These are phyloP conservation scores for Glaucomys volans DNA, from an alignment of 2,113 vertebrate genomes.

Conservation along the genomic window DNA sequence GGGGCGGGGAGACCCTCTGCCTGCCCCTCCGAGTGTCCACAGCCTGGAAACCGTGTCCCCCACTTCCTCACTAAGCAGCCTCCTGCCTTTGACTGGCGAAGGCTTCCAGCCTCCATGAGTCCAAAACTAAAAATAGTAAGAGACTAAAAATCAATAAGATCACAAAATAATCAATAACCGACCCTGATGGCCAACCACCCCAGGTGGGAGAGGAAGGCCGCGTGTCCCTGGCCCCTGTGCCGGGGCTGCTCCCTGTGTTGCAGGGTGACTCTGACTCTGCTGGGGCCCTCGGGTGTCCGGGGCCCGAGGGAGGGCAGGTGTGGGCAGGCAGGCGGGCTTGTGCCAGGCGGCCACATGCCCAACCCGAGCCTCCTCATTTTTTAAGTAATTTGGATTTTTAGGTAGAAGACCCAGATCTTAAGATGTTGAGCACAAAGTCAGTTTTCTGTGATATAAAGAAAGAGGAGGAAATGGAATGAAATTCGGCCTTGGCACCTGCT, in stretches of 20 bases:
- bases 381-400: neutral
- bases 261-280: rapidly evolving
- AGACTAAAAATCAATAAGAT: neutral
- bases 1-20: too few species aligned
- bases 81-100: neutral
- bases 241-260: rapidly evolving
- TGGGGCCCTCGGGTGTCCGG: neutral
- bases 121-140: neutral
- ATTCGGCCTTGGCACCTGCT: neutral
- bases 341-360: too few species aligned
- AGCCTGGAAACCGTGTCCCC: neutral
- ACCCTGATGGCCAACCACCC: neutral
- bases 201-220: neutral
- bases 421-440: neutral
- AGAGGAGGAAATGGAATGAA: neutral
- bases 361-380: neutral
- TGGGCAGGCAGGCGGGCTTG: too few species aligned
- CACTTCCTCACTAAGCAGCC: too few species aligned
- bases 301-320: too few species aligned
- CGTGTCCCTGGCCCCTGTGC: neutral
- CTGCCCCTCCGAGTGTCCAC: too few species aligned
- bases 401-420: neutral
- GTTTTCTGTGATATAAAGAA: neutral
- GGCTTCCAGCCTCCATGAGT: neutral
- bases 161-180: neutral